Base-by-base conservation (phyloP, 1,140 invertebrate genomes). In the Pararge aegeria region DNA sequence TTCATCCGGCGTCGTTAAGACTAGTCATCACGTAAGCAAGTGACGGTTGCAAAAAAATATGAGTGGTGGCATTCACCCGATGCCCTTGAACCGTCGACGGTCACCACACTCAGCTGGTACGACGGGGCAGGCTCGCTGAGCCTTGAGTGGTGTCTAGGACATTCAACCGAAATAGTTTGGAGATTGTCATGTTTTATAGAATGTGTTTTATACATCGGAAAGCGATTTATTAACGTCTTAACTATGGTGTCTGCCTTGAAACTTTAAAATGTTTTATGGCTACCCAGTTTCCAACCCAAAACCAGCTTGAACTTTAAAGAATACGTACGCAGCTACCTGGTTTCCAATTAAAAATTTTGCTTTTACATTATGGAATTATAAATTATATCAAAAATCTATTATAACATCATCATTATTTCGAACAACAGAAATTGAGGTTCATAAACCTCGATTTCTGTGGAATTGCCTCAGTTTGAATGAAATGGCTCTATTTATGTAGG, bases 51-150 rank as follows among this genome's bases (percentile, higher is more conserved):
- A 84, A 83, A 87, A n/a, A 83, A 85, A 80, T 76, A 72, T 68
- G 79, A 70, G 73, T 70, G 55, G 81, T 86, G 85, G 77, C 83
- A 83, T 86, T 88, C 85, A 86, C 85, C 83, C 69, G 74, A 63
- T 56, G 80, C 73, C 84, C 84, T 87, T 87, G 82, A 87, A 87
- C 84, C 75, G 72, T 19, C 62, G 64, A 64, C 78, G 71, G 83
- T 81, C 75, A 70, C 75, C 77, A 81, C 64, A 72, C 73, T 80
- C 80, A 80, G 80, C 82, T 83, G 85, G 70, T 70, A 64, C 65
- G 58, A 57, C 71, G 70, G 72, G 7, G 2, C 10, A 5, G 27
- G 27, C 27, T 27, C 27, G 7, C 70, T 78, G 76, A 73, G 73
- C 80, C 83, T 86, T 86, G 81, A 80, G 52, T 64, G 29, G 24